Base-by-base conservation (phyloP, 2,113 vertebrate species). In the Ploceus nigricollis region DNA sequence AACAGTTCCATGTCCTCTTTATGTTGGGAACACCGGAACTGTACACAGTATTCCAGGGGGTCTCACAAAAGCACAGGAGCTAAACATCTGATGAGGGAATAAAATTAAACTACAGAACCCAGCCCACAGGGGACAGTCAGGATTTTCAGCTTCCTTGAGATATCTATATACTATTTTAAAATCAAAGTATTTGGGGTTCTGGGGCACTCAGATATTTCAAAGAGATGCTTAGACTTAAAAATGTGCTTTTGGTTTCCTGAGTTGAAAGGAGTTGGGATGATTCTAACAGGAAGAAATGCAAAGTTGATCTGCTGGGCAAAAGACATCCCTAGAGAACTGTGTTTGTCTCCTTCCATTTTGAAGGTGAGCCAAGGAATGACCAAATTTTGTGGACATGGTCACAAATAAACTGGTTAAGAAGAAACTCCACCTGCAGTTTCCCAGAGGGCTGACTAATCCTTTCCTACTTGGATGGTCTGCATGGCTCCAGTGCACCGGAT, bases 361-460 rank as follows among this genome's bases (percentile, higher is more conserved):
- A 83, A 96, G 61, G 56, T 1, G 1, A 86, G 90, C 64, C 90
- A 90, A 94, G 23, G 64, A 94, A 65, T 54, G 70, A 91, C 35
- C 53, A 72, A 33, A 70, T 90, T 80, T n/a, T 54, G 31, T 66
- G 51, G 76, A 73, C 42, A 8, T 3, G 19, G 30, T 51, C 93
- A 70, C 76, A 93, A 97, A 94, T 20, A 89, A 85, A 80, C 47
- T 16, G 54, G 64, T 86, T 92, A 71, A 78, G 89, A 92, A 94
- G 85, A 83, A 91, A 68, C 64, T 90, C 58, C 75, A 95, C 87
- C 93, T 96, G 94, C 87, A 88, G 58, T 68, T 90, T 91, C 75
- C 72, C 90, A 83, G 85, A n/a, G 51, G 85, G 58, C 82, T 93
- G 96, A 96, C 75, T 94, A 91, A 90, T 90, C 39, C 54, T 85